phyloP scores from a whole-genome alignment of 2,888 invertebrate genomes.

The Tenthredo distinguenda region DNA sequence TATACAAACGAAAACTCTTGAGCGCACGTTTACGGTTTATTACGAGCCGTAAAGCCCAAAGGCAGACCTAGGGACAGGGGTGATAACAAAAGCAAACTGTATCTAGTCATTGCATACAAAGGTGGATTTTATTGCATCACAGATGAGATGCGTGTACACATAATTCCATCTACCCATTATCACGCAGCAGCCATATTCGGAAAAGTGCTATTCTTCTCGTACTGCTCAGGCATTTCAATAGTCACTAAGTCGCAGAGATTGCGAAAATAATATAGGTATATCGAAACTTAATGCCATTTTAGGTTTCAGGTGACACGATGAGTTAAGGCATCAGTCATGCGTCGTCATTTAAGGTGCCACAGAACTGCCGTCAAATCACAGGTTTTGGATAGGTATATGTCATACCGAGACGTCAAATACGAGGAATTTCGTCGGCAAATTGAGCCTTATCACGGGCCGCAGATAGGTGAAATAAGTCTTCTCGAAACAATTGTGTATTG shows the following conservation, averaged over 20 bases:
- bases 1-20: not conserved
- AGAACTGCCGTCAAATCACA: too few relatives aligned
- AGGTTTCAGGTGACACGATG: too few relatives aligned
- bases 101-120: constrained; percentile 26
- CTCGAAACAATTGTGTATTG: too few relatives aligned
- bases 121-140: constrained; percentile 9
- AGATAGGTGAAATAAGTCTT: too few relatives aligned
- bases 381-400: too few relatives aligned
- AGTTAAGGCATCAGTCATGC: too few relatives aligned
- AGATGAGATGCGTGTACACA: not conserved
- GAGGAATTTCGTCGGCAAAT: too few relatives aligned
- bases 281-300: too few relatives aligned
- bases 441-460: too few relatives aligned
- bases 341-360: too few relatives aligned
- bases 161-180: not conserved
- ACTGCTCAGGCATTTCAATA: not conserved
- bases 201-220: not conserved
- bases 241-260: not conserved
- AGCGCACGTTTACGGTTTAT: not conserved
- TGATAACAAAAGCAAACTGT: constrained; percentile 12
- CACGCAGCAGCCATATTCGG: not conserved
- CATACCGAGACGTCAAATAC: too few relatives aligned
- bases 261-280: too few relatives aligned
- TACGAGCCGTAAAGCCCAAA: not conserved
- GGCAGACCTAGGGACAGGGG: not conserved